Evolutionary conservation across 1,140 invertebrate genomes (phyloP), one percentile per base, ranked within the genome.

Genomic region (Drosophila micromelanica): DNA sequence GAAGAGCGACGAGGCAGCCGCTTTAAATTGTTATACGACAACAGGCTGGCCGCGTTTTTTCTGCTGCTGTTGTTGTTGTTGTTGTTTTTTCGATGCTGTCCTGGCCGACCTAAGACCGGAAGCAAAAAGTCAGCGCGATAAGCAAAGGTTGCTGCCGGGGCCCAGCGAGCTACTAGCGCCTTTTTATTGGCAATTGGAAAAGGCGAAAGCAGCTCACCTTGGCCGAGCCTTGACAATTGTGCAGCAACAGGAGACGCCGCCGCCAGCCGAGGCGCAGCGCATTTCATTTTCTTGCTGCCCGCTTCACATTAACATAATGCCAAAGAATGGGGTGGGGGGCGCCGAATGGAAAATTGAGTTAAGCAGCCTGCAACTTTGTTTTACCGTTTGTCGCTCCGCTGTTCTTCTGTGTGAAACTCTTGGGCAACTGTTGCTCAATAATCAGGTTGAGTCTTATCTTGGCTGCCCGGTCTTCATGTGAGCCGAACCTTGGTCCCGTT

Each of bases 101-200:
- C 65, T 69, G 65, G 35, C 46, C 68, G 73, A 70, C 76, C 52
- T 67, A 71, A 73, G 76, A 89, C 82, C 82, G 82, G 82, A 87
- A 84, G 76, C 82, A 77, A 69, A 76, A 89, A 87, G 84, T 87
- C 82, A 89, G 79, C 67, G 84, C 79, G 82, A 87, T 87, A 87
- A 86, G 81, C 75, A 78, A 56, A 23, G 60, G 27, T 43, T 68
- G 62, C 61, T 55, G 59, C 51, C 38, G 55, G 59, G 59, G 17
- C 40, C 42, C 78, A 69, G 75, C 80, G 63, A 73, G 67, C 78
- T 63, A 55, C 80, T 64, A 76, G 64, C 64, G 54, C 46, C 54
- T 51, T 80, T 81, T 87, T 81, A 81, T 85, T 73, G 69, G 48
- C 65, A 77, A 55, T 67, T 72, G 56, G 52, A 27, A 48, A 32